Conservation (phyloP, 2,888 invertebrate species). For the Cancer borealis region DNA sequence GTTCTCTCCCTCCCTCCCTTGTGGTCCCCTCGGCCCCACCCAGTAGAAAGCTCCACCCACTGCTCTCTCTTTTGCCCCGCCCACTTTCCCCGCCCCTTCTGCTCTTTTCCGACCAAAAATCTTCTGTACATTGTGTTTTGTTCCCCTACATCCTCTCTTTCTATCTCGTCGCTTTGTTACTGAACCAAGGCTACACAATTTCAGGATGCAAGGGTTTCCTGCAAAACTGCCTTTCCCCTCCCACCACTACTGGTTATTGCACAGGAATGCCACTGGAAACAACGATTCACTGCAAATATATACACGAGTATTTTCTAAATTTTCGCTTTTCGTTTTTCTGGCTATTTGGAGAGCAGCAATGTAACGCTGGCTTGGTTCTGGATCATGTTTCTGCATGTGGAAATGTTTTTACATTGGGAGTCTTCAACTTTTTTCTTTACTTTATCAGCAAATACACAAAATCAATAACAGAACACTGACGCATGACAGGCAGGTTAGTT, state of each 20-base stretch:
- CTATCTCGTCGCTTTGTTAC: slow-evolving; percentile 51
- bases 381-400: neutral
- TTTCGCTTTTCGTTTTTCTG: neutral
- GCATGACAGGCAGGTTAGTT: neutral
- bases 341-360: slow-evolving; percentile 31
- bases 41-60: slow-evolving; percentile 58
- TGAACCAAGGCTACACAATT: slow-evolving; percentile 51
- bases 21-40: slow-evolving; percentile 58
- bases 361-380: neutral
- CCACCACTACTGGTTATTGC: slow-evolving; percentile 40
- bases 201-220: slow-evolving; percentile 33
- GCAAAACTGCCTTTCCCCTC: slow-evolving; percentile 47
- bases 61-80: slow-evolving; percentile 64
- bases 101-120: slow-evolving; percentile 48
- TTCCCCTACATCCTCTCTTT: slow-evolving; percentile 11
- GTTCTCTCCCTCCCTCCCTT: slow-evolving; percentile 50
- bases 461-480: neutral
- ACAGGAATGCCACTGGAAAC: slow-evolving; percentile 41
- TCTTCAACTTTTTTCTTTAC: neutral
- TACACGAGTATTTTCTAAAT: neutral
- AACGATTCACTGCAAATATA: slow-evolving; percentile 1
- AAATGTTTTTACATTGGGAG: neutral
- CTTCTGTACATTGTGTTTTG: neutral
- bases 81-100: slow-evolving; percentile 53
- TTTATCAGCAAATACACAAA: neutral